Evolutionary conservation across 1,140 invertebrate species (phyloP).

Genomic region (Oryctes rhinoceros): DNA sequence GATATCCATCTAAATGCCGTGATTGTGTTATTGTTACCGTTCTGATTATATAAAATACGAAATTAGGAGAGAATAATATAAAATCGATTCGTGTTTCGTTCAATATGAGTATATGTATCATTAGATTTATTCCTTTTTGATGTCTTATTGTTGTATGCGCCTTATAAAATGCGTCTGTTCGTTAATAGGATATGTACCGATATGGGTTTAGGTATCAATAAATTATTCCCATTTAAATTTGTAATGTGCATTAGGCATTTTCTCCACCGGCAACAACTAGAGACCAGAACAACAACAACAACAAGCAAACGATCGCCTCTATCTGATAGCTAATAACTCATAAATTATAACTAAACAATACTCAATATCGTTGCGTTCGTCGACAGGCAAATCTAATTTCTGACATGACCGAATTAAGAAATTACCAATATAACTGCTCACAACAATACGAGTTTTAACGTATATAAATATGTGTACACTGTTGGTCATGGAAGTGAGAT

Average conservation of each 20-base stretch:
- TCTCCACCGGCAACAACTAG: not conserved
- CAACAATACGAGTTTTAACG: too few relatives aligned
- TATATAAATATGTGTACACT: too few relatives aligned
- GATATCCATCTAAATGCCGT: too few relatives aligned
- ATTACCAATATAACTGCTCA: slow-evolving; percentile 43
- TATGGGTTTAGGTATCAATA: not conserved
- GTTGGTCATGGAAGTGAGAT: too few relatives aligned
- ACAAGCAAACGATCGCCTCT: not conserved
- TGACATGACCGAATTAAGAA: slow-evolving; percentile 48
- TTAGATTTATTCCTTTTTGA: too few relatives aligned
- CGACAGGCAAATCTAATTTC: slow-evolving; percentile 26
- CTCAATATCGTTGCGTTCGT: slow-evolving; percentile 2
- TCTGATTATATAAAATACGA: too few relatives aligned
- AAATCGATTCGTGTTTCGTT: too few relatives aligned
- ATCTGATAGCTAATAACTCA: not conserved
- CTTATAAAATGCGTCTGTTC: not conserved
- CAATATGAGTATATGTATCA: too few relatives aligned
- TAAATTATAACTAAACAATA: slow-evolving; percentile 7
- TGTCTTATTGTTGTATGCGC: not conserved
- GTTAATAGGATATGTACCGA: not conserved
- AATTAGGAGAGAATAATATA: too few relatives aligned
- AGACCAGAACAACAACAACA: too few relatives aligned
- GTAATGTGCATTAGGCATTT: not conserved
- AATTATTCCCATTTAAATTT: slow-evolving; percentile 16
- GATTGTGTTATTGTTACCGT: too few relatives aligned